Evolutionary conservation across 2,113 vertebrate genomes (phyloP).

Genomic region (Puma concolor): DNA sequence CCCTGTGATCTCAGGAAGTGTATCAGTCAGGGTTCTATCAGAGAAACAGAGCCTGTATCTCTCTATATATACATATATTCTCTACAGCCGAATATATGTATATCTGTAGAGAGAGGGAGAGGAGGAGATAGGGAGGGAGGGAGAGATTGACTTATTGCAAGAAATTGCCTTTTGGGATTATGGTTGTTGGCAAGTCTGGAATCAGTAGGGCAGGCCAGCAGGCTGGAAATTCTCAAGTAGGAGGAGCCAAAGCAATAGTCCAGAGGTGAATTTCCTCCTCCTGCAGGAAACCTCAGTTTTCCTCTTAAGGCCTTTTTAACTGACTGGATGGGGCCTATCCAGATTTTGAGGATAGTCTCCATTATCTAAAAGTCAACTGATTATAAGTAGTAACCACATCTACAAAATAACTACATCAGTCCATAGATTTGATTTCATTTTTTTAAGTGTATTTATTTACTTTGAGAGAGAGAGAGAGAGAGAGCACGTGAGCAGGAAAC

Average conservation of each 20-base stretch:
- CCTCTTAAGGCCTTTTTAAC: background rate
- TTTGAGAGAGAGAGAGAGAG: no score
- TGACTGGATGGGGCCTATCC: background rate
- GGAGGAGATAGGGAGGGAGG: background rate
- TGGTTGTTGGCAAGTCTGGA: background rate
- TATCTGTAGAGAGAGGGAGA: background rate
- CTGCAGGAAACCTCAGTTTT: background rate
- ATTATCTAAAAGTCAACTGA: background rate
- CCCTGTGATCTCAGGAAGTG: background rate
- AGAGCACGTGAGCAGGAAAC: no score
- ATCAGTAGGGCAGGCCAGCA: background rate
- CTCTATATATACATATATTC: no score
- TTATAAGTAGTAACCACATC: background rate
- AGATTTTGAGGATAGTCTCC: background rate
- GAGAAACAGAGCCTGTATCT: background rate
- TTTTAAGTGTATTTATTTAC: background rate
- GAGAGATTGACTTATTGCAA: background rate
- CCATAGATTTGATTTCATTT: background rate
- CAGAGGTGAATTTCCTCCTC: background rate
- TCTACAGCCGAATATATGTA: background rate
- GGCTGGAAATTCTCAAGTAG: background rate
- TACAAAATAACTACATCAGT: background rate
- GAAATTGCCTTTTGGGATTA: background rate
- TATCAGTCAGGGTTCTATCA: background rate
- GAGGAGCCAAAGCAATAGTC: background rate